Evolutionary conservation across 1,140 invertebrate species (phyloP), one percentile per base, ranked within the genome.

Genomic region (Agrilus planipennis): DNA sequence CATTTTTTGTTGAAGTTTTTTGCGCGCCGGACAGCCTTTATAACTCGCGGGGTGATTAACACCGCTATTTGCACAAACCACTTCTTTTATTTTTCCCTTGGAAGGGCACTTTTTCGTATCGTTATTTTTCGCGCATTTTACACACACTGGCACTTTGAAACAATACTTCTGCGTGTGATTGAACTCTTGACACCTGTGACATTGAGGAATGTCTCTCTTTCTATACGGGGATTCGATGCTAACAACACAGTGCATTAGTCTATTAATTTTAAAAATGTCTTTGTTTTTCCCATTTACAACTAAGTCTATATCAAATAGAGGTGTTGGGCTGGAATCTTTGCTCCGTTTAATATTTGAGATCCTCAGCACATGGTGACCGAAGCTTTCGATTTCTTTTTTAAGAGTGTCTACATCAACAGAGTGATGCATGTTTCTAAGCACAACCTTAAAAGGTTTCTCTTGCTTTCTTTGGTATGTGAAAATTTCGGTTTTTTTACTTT

Each of bases 111-210:
- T 74, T 47, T 65, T 28, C 46, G 48, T 48, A 68, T 72, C 70
- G 71, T 81, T 79, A 81, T 75, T 79, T 77, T 79, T 79, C n/a
- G 37, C 29, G 20, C 25, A 39, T 18, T 39, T 39, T 3, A 39
- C 37, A 16, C 37, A 39, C 3, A 12, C 4, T 7, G 37, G 37
- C 20, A 15, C 29, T 6, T 28, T 3, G 16, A 28, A 27, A 14
- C 27, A 39, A 20, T 17, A 39, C 2, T 3, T 15, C 12, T 39
- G 27, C 4, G 22, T 39, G 19, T 39, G 37, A 3, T 27, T 27
- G 19, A 23, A 39, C 17, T 27, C 3, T 29, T 39, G 37, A 7
- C 37, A 39, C 16, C 37, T 39, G 12, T 22, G 2, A 18, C 37
- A 39, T 29, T 28, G 37, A 12, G 25, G 23, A 15, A 39, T 39